phyloP scores from a whole-genome alignment of 1,140 invertebrate genomes.

The Megalopta genalis region DNA sequence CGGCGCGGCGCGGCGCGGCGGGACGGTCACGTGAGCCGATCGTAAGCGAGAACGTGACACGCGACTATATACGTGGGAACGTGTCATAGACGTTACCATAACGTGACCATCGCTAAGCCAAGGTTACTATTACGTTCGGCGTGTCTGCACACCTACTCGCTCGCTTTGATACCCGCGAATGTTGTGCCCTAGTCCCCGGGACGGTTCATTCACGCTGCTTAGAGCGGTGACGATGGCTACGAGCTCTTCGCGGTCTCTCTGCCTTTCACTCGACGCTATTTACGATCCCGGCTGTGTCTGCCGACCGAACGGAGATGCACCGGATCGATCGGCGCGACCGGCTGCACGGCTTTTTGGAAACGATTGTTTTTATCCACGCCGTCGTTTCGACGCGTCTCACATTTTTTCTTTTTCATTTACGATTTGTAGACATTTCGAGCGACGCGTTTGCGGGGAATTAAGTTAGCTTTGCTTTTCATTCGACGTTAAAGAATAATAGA shows the following conservation, averaged over 20 bases:
- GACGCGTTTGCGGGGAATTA: too few species aligned
- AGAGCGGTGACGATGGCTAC: slow-evolving; percentile 62
- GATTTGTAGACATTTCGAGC: too few species aligned
- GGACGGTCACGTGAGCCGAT: slow-evolving; percentile 50
- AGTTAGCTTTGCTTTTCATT: too few species aligned
- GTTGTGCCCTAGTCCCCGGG: slow-evolving; percentile 60
- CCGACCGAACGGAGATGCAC: too few species aligned
- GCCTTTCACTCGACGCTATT: neutral
- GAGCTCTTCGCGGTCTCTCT: slow-evolving; percentile 50
- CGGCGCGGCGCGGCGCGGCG: neutral
- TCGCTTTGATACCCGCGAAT: slow-evolving; percentile 74
- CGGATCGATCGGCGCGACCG: too few species aligned
- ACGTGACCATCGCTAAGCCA: slow-evolving; percentile 69
- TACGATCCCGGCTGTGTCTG: too few species aligned
- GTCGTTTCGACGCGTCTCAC: too few species aligned
- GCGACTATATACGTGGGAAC: slow-evolving; percentile 54
- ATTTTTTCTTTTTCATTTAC: too few species aligned
- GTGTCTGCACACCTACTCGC: slow-evolving; percentile 72
- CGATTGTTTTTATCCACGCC: too few species aligned
- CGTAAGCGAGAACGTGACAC: slow-evolving; percentile 59
- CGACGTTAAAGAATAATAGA: too few species aligned
- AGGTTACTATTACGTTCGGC: slow-evolving; percentile 77
- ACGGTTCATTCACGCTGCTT: slow-evolving; percentile 72
- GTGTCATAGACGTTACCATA: slow-evolving; percentile 69
- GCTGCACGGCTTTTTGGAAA: too few species aligned